These are phyloP conservation scores for Pseudochromis fuscus DNA, from an alignment of 2,797 vertebrate species.

Conservation along the genomic window DNA sequence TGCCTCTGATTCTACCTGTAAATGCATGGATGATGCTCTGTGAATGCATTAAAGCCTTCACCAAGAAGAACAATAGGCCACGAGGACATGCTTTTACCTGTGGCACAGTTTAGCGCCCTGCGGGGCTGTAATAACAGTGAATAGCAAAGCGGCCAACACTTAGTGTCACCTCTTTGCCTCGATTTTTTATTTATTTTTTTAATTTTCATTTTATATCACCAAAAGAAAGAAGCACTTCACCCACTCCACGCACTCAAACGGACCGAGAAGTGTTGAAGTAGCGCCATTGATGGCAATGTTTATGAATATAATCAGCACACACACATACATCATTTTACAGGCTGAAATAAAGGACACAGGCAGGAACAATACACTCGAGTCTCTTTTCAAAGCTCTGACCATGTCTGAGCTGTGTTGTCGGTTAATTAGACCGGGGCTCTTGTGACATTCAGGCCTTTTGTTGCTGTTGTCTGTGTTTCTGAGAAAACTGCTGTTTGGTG, in stretches of 20 bases:
- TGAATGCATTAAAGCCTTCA: slow-evolving; percentile 29
- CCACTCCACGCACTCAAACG: slow-evolving; percentile 28
- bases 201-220: slow-evolving; percentile 21
- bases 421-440: slow-evolving; percentile 42
- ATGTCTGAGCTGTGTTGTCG: slow-evolving; percentile 24
- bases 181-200: slow-evolving; percentile 6
- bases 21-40: not conserved
- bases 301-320: slow-evolving; percentile 13
- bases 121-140: slow-evolving; percentile 17
- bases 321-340: not conserved
- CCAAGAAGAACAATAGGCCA: slow-evolving; percentile 36
- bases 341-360: slow-evolving; percentile 18
- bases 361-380: slow-evolving; percentile 31
- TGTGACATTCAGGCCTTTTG: slow-evolving; percentile 37
- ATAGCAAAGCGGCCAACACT: slow-evolving; percentile 25
- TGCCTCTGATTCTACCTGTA: slow-evolving; percentile 1
- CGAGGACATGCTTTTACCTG: slow-evolving; percentile 32
- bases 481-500: slow-evolving; percentile 19
- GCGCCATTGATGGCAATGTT: slow-evolving; percentile 60
- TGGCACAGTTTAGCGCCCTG: slow-evolving; percentile 12
- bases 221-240: slow-evolving; percentile 42
- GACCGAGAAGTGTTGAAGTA: slow-evolving; percentile 34
- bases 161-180: slow-evolving; percentile 8
- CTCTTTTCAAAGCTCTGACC: slow-evolving; percentile 35
- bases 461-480: slow-evolving; percentile 38